phyloP scores from a whole-genome alignment of 2,888 invertebrate genomes.

The Sthenelais limicola region DNA sequence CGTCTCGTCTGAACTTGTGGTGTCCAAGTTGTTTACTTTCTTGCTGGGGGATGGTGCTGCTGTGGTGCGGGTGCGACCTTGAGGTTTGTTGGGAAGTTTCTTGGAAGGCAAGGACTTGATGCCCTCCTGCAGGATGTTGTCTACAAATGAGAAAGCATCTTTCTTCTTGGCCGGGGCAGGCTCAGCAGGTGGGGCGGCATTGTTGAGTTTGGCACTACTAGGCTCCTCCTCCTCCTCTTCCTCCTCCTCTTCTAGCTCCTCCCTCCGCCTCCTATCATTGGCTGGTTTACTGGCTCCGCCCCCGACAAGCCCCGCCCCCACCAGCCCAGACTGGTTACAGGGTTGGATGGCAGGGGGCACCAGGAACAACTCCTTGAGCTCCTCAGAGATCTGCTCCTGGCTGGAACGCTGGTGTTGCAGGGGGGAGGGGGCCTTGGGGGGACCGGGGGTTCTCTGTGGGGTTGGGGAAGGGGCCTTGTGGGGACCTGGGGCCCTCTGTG shows the following conservation, averaged over 20 bases:
- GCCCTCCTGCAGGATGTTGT: conserved; percentile 21
- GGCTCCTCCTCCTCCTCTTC: not conserved
- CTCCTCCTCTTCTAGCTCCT: not conserved
- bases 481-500: too few species aligned
- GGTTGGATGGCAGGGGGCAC: not conserved
- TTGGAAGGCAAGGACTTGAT: too few species aligned
- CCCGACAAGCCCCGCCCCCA: too few species aligned
- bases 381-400: conserved; percentile 18
- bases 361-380: conserved; percentile 16
- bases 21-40: too few species aligned
- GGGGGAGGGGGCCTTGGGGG: too few species aligned
- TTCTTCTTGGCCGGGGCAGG: not conserved
- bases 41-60: too few species aligned
- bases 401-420: conserved; percentile 19
- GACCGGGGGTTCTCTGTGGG: too few species aligned
- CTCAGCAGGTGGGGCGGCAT: not conserved
- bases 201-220: not conserved
- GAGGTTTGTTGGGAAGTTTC: too few species aligned
- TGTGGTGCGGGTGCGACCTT: too few species aligned
- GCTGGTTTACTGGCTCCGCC: not conserved
- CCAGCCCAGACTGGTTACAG: too few species aligned
- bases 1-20: too few species aligned
- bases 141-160: conserved; percentile 23
- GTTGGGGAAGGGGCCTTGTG: too few species aligned
- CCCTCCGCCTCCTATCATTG: not conserved